Conservation (phyloP, 2,797 vertebrate species). For the Halcyon leucocephala region DNA sequence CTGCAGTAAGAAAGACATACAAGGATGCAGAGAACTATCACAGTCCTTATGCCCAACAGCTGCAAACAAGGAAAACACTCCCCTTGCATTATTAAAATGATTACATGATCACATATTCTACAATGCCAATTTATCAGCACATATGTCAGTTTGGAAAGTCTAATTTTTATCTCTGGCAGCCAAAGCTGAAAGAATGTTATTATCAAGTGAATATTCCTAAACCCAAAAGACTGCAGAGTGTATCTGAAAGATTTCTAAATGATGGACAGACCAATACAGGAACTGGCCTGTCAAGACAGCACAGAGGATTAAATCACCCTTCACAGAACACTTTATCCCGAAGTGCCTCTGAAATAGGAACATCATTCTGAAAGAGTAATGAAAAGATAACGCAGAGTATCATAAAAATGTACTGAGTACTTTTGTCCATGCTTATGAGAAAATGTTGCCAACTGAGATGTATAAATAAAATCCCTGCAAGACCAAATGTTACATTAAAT, state of each 20-base stretch:
- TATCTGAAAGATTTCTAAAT: constrained; percentile 74
- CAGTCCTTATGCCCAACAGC: constrained; percentile 63
- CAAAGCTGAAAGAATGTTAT: constrained; percentile 70
- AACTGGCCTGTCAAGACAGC: constrained; percentile 18
- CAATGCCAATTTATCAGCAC: constrained; percentile 66
- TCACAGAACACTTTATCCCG: constrained; percentile 64
- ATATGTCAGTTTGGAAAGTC: constrained; percentile 10
- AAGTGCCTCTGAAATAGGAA: constrained; percentile 77
- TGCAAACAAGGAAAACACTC: constrained; percentile 53
- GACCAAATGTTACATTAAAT: constrained; percentile 29
- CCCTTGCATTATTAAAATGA: constrained; percentile 58
- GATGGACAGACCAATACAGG: constrained; percentile 26
- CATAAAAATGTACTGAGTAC: background rate
- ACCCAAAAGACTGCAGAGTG: constrained; percentile 42
- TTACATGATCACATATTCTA: constrained; percentile 73
- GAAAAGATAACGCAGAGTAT: background rate
- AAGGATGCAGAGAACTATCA: constrained; percentile 63
- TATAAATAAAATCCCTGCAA: background rate
- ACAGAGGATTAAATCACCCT: constrained; percentile 53
- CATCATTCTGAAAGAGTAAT: constrained; percentile 77
- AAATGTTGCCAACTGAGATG: background rate
- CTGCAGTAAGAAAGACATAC: constrained; percentile 59
- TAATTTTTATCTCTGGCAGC: constrained; percentile 51
- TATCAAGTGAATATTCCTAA: constrained; percentile 68
- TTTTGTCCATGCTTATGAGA: constrained; percentile 22